phyloP scores from a whole-genome alignment of 2,113 vertebrate species.

The Petrocephalus microphthalmus region DNA sequence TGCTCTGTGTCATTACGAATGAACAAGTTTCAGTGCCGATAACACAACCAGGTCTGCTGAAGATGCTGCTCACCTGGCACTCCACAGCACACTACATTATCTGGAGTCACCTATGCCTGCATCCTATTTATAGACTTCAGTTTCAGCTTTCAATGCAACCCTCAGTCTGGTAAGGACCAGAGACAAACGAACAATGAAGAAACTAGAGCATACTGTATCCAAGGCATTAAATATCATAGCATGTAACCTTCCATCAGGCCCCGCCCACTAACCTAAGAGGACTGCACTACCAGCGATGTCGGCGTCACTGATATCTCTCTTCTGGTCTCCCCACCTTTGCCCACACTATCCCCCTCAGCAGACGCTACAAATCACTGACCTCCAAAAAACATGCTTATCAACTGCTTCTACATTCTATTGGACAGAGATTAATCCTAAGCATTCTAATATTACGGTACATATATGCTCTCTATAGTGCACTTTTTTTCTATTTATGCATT shows the following conservation, averaged over 20 bases:
- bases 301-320: background rate
- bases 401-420: background rate
- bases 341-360: background rate
- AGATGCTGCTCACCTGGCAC: background rate
- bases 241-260: background rate
- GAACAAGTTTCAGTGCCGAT: background rate
- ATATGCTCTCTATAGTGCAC: background rate
- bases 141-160: background rate
- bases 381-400: background rate
- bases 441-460: background rate
- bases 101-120: background rate
- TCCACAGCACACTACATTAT: background rate
- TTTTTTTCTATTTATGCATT: background rate
- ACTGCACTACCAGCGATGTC: background rate
- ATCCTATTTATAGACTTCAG: background rate
- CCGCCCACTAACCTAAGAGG: background rate
- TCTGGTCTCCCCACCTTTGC: background rate
- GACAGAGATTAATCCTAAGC: background rate
- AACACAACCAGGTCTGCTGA: background rate
- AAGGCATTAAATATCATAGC: background rate
- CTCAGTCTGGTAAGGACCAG: background rate
- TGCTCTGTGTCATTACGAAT: background rate
- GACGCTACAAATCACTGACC: background rate
- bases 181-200: background rate
- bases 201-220: background rate